A percentile compares a stretch with the other conserved stretches of the same genome.
These are phyloP conservation scores for Drosophila flavopinicola DNA, from an alignment of 2,888 invertebrate species.

Conservation along the genomic window DNA sequence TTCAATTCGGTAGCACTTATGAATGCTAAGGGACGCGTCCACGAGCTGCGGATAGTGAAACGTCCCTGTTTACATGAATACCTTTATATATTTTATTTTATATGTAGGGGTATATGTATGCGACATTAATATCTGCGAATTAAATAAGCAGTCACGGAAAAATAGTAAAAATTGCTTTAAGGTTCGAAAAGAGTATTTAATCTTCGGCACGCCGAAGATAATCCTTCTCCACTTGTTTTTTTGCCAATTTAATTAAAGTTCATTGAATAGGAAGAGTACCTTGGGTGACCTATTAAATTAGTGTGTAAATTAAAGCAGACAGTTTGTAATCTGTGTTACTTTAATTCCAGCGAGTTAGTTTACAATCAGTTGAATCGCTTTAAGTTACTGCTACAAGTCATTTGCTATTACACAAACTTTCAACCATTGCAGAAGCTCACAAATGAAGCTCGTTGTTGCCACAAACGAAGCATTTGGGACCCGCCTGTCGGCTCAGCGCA, in stretches of 20 bases:
- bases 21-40: too few relatives aligned
- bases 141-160: too few relatives aligned
- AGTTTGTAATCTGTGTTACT: neutral
- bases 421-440: conserved; percentile 6
- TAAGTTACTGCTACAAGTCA: conserved; percentile 17
- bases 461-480: conserved; percentile 5
- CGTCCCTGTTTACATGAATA: too few relatives aligned
- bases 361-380: conserved; percentile 6
- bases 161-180: too few relatives aligned
- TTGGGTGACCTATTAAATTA: conserved; percentile 8
- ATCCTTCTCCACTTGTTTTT: too few relatives aligned
- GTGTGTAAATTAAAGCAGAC: neutral
- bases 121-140: too few relatives aligned
- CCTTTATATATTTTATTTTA: too few relatives aligned
- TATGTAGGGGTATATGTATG: too few relatives aligned
- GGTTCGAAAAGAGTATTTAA: too few relatives aligned
- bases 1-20: too few relatives aligned
- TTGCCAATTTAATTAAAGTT: conserved; percentile 53
- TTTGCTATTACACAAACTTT: conserved; percentile 36
- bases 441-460: conserved; percentile 9
- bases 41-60: too few relatives aligned
- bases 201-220: too few relatives aligned
- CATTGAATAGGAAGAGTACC: conserved; percentile 28
- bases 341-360: neutral
- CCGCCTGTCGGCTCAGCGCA: neutral